Conservation (phyloP, 2,888 invertebrate species). For the Criorhina ranunculi region DNA sequence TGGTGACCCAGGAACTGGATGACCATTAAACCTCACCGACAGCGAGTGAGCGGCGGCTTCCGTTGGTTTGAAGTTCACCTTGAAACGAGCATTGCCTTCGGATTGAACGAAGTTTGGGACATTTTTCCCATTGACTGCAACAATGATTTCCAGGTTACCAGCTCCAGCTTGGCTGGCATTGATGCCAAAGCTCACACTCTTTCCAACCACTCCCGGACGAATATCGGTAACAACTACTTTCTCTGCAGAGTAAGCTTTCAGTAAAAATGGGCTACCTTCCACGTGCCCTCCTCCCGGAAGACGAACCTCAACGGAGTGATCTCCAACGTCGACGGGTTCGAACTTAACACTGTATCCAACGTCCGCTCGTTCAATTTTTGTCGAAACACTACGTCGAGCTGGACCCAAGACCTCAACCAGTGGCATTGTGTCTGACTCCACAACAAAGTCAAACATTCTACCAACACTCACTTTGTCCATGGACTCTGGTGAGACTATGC, state of each 20-base stretch:
- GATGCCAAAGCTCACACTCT: conserved; percentile 97
- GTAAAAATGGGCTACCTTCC: conserved; percentile 97
- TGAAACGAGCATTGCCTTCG: conserved; percentile 98
- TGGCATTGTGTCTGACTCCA: conserved; percentile 93
- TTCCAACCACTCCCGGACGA: conserved; percentile 94
- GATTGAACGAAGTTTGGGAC: conserved; percentile 99
- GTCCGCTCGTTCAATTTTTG: conserved; percentile 85
- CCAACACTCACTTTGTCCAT: conserved; percentile 96
- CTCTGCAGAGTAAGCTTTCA: conserved; percentile 97
- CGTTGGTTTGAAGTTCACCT: conserved; percentile 97
- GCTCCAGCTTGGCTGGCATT: conserved; percentile 94
- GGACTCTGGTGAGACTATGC: conserved; percentile 92
- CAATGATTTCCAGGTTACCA: conserved; percentile 98
- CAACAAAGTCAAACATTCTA: conserved; percentile 92
- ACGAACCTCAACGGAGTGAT: conserved; percentile 93
- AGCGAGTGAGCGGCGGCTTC: conserved; percentile 96
- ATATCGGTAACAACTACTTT: conserved; percentile 98
- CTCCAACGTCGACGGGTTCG: conserved; percentile 95
- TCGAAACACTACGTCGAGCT: conserved; percentile 89
- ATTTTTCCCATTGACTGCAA: conserved; percentile 97
- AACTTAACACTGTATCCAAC: conserved; percentile 88
- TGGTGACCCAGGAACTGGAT: conserved; percentile 95
- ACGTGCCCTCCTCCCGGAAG: conserved; percentile 90
- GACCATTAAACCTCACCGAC: conserved; percentile 93
- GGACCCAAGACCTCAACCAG: conserved; percentile 93